phyloP scores from a whole-genome alignment of 2,797 vertebrate genomes.

The Sebastes ruberrimus region DNA sequence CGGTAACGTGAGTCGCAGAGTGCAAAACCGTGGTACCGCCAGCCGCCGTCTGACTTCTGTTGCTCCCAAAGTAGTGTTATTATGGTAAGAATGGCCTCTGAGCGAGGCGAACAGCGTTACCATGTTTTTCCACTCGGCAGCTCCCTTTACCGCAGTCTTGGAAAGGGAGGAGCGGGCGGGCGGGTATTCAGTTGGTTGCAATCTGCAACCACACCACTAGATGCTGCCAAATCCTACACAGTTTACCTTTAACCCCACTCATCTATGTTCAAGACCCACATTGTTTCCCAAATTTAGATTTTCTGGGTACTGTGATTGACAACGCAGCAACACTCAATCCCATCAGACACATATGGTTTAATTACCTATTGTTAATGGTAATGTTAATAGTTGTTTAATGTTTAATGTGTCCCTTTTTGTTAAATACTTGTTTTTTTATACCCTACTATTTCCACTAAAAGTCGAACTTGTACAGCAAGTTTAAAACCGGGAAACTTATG shows the following conservation, averaged over 20 bases:
- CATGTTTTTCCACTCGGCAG: too few relatives aligned
- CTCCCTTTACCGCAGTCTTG: too few relatives aligned
- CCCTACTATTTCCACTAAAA: neutral
- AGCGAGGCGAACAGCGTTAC: too few relatives aligned
- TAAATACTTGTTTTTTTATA: neutral
- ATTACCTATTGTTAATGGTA: neutral
- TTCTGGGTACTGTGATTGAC: neutral
- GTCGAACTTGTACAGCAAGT: neutral
- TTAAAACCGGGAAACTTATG: neutral
- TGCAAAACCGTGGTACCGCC: too few relatives aligned
- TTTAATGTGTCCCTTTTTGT: neutral
- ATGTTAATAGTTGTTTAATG: neutral
- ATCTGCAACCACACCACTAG: too few relatives aligned
- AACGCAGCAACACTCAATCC: neutral
- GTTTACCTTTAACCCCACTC: too few relatives aligned
- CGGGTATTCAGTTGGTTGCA: too few relatives aligned
- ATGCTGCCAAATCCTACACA: too few relatives aligned
- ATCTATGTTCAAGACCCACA: neutral
- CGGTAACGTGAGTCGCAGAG: fast-evolving
- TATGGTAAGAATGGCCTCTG: too few relatives aligned
- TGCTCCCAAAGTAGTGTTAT: too few relatives aligned
- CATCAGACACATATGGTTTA: neutral
- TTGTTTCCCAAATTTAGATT: neutral
- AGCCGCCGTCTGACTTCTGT: too few relatives aligned
- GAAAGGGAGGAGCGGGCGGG: too few relatives aligned